Evolutionary conservation across 2,888 invertebrate species (phyloP).

Genomic region (Athetis lepigone): DNA sequence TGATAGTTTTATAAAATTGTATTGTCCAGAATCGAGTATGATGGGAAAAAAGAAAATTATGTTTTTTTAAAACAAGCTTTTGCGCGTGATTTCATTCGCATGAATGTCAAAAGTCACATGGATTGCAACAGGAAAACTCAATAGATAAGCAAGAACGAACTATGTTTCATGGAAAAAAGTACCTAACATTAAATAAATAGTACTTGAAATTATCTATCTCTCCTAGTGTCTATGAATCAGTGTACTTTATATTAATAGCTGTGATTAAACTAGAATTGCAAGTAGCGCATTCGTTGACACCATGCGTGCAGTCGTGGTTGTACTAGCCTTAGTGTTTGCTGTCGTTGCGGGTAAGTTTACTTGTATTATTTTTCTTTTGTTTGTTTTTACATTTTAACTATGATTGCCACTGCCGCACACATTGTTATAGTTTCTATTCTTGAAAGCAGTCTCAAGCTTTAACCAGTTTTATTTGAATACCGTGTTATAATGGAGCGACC

Average conservation of each 20-base stretch:
- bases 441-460: too few relatives aligned
- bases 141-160: conserved; percentile 30
- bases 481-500: too few relatives aligned
- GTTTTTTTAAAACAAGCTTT: too few relatives aligned
- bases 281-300: conserved; percentile 24
- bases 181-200: neutral
- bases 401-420: too few relatives aligned
- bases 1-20: too few relatives aligned
- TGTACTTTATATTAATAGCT: conserved; percentile 48
- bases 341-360: conserved; percentile 45
- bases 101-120: neutral
- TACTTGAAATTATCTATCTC: conserved; percentile 32
- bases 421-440: too few relatives aligned
- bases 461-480: too few relatives aligned
- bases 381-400: too few relatives aligned
- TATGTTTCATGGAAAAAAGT: neutral
- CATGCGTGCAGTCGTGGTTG: conserved; percentile 45
- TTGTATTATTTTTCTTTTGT: neutral
- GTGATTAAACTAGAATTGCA: neutral
- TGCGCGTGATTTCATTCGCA: neutral
- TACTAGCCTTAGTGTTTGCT: conserved; percentile 43
- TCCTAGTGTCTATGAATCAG: conserved; percentile 51
- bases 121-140: conserved; percentile 15
- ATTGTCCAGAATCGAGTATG: too few relatives aligned
- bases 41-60: too few relatives aligned